Conservation (phyloP, 2,113 vertebrate species). For the Siniperca knerii region DNA sequence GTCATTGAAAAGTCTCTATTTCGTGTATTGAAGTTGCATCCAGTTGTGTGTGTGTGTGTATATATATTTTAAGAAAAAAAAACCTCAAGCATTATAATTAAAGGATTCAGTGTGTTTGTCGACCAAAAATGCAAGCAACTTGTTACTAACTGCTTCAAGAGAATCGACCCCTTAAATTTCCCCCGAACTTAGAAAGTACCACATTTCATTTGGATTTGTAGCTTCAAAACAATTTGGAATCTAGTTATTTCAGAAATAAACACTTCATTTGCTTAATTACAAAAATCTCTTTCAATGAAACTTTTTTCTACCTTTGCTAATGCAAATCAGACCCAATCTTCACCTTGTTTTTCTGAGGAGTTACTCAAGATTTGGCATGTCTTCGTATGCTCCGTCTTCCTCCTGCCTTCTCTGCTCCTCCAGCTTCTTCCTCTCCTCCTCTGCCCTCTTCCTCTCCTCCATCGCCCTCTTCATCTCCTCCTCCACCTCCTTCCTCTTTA, state of each 20-base stretch:
- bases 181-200: no score
- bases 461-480: conserved; percentile 64
- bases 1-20: conserved; percentile 41
- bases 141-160: background rate
- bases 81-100: background rate
- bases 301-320: background rate
- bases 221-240: background rate
- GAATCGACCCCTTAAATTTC: background rate
- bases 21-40: background rate
- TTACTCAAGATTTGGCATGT: conserved; percentile 76
- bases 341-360: background rate
- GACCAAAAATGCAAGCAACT: background rate
- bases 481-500: conserved; percentile 66
- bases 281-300: background rate
- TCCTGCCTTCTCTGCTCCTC: conserved; percentile 59
- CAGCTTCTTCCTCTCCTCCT: conserved; percentile 52
- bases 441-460: conserved; percentile 50
- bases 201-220: background rate
- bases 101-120: background rate
- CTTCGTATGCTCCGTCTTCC: conserved; percentile 60
- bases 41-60: background rate
- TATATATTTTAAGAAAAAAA: background rate
- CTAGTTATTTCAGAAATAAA: background rate
- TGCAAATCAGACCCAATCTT: background rate
- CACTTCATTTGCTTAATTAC: background rate